Evolutionary conservation across 2,797 vertebrate genomes (phyloP).

Genomic region (Poecilia wingei): DNA sequence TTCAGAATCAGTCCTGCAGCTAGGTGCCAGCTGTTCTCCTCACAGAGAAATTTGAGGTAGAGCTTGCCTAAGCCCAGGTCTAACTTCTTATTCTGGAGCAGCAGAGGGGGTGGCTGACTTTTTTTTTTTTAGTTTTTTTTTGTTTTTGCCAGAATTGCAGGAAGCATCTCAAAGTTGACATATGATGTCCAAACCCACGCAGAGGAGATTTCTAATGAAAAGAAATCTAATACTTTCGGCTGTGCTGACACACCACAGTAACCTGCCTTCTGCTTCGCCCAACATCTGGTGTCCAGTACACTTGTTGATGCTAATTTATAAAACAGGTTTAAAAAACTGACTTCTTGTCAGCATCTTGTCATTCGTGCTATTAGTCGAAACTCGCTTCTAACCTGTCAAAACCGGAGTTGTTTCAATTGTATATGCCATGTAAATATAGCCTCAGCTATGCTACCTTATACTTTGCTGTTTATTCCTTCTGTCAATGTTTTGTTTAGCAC

Average conservation of each 20-base stretch:
- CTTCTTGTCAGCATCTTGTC: constrained; percentile 46
- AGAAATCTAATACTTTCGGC: constrained; percentile 42
- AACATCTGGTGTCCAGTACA: constrained; percentile 43
- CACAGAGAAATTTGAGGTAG: constrained; percentile 64
- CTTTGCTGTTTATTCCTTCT: background rate
- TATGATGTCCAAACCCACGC: constrained; percentile 45
- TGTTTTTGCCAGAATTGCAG: constrained; percentile 25
- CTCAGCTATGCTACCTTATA: background rate
- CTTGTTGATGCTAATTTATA: constrained; percentile 58
- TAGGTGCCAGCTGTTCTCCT: constrained; percentile 52
- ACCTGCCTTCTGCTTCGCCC: constrained; percentile 40
- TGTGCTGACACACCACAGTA: constrained; percentile 37
- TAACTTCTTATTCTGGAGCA: constrained; percentile 39
- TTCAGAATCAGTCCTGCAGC: constrained; percentile 50
- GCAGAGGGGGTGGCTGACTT: constrained; percentile 12
- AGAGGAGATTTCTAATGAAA: constrained; percentile 46
- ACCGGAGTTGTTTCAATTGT: background rate
- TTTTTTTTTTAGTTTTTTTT: constrained; percentile 7
- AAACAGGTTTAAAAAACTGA: constrained; percentile 54
- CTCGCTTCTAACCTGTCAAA: background rate
- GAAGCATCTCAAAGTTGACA: constrained; percentile 51
- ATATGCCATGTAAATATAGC: background rate
- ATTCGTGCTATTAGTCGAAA: constrained; percentile 1
- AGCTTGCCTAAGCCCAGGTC: constrained; percentile 43
- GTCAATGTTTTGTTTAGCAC: constrained; percentile 5